Percentiles rank a stretch among this genome's conserved stretches.
phyloP scores from a whole-genome alignment of 2,888 invertebrate species.

The Galeruca laticollis region DNA sequence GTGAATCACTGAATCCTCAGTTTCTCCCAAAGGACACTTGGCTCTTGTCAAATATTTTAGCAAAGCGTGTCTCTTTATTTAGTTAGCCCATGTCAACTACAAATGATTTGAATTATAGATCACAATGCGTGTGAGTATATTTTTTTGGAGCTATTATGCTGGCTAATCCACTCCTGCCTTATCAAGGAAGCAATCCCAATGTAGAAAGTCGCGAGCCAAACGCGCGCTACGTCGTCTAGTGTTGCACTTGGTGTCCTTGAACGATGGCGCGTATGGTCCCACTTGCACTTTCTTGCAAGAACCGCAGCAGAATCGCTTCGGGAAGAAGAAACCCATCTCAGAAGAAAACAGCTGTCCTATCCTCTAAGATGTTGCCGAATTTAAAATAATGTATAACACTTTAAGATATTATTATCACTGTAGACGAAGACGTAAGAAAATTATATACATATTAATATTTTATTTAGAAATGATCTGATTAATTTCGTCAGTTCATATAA shows the following conservation, averaged over 20 bases:
- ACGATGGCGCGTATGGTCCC: conserved; percentile 63
- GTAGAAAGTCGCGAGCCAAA: conserved; percentile 62
- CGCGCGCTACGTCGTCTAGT: conserved; percentile 61
- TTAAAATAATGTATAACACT: conserved; percentile 18
- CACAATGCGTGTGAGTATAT: neutral
- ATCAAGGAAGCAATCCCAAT: conserved; percentile 52
- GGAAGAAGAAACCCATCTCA: conserved; percentile 48
- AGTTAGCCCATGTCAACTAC: too few relatives aligned
- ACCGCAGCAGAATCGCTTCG: conserved; percentile 41
- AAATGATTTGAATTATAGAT: neutral
- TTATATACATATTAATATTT: too few relatives aligned
- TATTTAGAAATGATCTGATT: too few relatives aligned
- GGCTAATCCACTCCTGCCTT: conserved; percentile 6
- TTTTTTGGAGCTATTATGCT: neutral
- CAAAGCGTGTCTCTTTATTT: too few relatives aligned
- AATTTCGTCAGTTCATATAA: too few relatives aligned
- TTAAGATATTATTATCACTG: conserved; percentile 3
- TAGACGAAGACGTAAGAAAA: neutral
- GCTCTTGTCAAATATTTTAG: too few relatives aligned
- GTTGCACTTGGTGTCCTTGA: conserved; percentile 64
- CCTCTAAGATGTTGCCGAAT: conserved; percentile 34
- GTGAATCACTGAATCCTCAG: too few relatives aligned
- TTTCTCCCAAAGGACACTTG: too few relatives aligned
- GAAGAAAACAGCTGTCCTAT: conserved; percentile 40
- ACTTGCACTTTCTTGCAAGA: conserved; percentile 60